Evolutionary conservation across 2,888 invertebrate genomes (phyloP), one percentile per base, ranked within the genome.

Genomic region (Drosophila testacea): DNA sequence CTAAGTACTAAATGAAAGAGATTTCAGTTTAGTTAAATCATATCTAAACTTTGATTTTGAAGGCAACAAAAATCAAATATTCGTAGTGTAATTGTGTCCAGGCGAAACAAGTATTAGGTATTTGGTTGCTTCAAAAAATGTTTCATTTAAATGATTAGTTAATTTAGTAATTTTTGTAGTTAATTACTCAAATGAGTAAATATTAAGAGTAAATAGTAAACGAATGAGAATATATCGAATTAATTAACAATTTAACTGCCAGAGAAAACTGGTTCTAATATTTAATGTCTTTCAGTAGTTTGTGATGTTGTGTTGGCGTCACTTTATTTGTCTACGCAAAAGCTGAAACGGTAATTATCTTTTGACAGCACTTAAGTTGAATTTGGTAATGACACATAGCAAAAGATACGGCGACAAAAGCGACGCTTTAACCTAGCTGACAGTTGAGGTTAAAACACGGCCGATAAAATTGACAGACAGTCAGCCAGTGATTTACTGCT

Each of bases 381-480:
- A 77, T 83, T 86, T 81, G 86, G 81, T 73, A 83, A 73, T 79
- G 83, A 83, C 82, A 83, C 62, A 69, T 54, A 59, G 71, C 69
- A 68, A 79, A 83, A 79, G 75, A 77, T 84, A 36, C 77, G 63
- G 65, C 78, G 69, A 80, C 82, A 82, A 75, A 77, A 70, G 73
- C 79, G 61, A 63, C 76, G 85, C 76, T 78, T 84, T 88, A 69
- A 71, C 77, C 70, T 41, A 64, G 69, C 73, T 81, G 90, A 89
- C 90, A 88, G 87, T 65, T 80, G 77, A 89, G 90, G 90, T 83
- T 90, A 89, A 90, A 77, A 83, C 87, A 81, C 80, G 89, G 79
- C 71, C 87, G 88, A 89, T 90, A 76, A 79, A 83, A 89, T 6
- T 27, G 50, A 89, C 90, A 86, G 80, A 82, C 79, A 76, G 83